phyloP scores from a whole-genome alignment of 2,113 vertebrate genomes.

The Vulpes ferrilata region DNA sequence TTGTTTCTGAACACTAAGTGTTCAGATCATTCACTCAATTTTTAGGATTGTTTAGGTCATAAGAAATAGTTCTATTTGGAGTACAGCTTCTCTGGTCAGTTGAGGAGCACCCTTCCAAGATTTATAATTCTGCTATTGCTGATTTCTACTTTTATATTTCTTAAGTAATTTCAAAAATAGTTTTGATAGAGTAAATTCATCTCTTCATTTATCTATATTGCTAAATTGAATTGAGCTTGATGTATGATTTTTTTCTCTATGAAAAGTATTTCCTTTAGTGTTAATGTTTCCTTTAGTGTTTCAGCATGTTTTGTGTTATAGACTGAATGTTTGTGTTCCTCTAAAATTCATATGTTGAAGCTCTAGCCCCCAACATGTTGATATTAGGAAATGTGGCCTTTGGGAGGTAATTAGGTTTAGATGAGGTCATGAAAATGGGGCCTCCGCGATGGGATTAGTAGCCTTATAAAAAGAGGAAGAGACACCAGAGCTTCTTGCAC shows the following conservation, averaged over 20 bases:
- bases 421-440: neutral
- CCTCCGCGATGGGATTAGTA: neutral
- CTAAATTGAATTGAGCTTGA: neutral
- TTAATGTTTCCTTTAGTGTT: neutral
- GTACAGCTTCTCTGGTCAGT: neutral
- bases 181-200: conserved; percentile 28
- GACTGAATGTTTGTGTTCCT: neutral
- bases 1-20: neutral
- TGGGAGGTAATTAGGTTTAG: neutral
- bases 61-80: neutral
- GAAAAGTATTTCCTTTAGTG: neutral
- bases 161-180: neutral
- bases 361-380: neutral
- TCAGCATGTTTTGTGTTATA: neutral
- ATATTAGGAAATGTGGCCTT: neutral
- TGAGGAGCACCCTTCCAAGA: neutral
- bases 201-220: neutral
- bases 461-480: neutral
- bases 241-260: neutral
- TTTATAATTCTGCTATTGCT: neutral
- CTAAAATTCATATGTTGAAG: neutral
- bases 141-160: neutral
- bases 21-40: neutral
- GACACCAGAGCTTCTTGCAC: neutral
- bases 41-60: neutral